These are phyloP conservation scores for Crocodylus rhombifer DNA, from an alignment of 2,797 vertebrate genomes.

Conservation along the genomic window DNA sequence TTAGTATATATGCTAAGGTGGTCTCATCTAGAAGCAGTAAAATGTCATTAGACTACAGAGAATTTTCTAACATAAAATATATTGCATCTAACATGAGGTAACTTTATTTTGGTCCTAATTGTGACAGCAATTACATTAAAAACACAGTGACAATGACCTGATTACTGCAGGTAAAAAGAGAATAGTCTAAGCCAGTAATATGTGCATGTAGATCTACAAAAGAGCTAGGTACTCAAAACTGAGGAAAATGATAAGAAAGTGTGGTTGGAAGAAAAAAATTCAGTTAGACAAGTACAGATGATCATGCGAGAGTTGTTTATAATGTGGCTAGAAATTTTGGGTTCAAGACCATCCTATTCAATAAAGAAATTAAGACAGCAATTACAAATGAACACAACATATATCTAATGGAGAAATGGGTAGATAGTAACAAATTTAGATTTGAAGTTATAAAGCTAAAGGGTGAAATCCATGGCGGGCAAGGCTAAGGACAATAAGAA, in stretches of 20 bases:
- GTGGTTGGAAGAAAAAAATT: neutral
- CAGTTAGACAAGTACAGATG: neutral
- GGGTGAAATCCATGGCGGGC: neutral
- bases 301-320: too few species aligned
- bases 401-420: too few species aligned
- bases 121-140: neutral
- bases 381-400: neutral
- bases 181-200: neutral
- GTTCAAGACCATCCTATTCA: neutral
- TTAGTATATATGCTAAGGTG: too few species aligned
- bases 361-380: neutral
- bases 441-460: neutral
- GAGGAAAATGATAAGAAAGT: neutral
- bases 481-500: neutral
- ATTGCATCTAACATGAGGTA: fast-evolving
- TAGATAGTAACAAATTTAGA: neutral
- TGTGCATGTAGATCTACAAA: neutral
- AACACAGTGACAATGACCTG: neutral
- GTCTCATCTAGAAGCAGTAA: too few species aligned
- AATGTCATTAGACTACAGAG: too few species aligned
- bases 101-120: neutral
- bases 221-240: neutral
- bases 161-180: neutral
- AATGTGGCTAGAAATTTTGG: neutral
- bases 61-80: neutral